Conservation (phyloP, 2,797 vertebrate species). For the Ceyx erithaca region DNA sequence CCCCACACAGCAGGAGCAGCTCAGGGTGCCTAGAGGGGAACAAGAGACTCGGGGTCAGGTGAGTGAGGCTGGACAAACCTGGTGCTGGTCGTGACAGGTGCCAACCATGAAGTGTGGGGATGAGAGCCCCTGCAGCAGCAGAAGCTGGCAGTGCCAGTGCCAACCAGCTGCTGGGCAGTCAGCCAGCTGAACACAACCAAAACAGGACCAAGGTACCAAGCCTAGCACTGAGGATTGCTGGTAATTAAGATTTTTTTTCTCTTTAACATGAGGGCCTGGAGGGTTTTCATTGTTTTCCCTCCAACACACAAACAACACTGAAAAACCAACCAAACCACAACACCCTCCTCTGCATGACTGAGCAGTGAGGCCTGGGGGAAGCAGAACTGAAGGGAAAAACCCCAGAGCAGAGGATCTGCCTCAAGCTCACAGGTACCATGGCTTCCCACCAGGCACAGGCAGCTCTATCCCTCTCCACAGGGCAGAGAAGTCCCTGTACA, state of each 20-base stretch:
- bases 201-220: background rate
- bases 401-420: background rate
- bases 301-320: background rate
- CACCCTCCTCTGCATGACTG: background rate
- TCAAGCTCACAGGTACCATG: background rate
- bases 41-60: background rate
- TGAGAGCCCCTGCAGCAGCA: background rate
- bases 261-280: background rate
- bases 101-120: background rate
- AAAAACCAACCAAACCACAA: background rate
- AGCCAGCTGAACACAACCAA: background rate
- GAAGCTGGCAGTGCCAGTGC: too few relatives aligned
- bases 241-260: background rate
- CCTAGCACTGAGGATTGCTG: background rate
- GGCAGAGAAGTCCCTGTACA: background rate
- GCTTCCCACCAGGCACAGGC: background rate
- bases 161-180: background rate
- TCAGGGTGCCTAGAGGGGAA: conserved; percentile 74
- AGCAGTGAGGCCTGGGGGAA: background rate
- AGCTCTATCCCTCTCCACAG: rapidly evolving
- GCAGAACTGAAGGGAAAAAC: background rate
- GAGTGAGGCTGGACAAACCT: background rate
- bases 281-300: background rate
- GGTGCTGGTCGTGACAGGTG: background rate
- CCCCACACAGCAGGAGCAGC: conserved; percentile 82